phyloP scores from a whole-genome alignment of 1,140 invertebrate genomes.

The Macrocentrus cingulum region DNA sequence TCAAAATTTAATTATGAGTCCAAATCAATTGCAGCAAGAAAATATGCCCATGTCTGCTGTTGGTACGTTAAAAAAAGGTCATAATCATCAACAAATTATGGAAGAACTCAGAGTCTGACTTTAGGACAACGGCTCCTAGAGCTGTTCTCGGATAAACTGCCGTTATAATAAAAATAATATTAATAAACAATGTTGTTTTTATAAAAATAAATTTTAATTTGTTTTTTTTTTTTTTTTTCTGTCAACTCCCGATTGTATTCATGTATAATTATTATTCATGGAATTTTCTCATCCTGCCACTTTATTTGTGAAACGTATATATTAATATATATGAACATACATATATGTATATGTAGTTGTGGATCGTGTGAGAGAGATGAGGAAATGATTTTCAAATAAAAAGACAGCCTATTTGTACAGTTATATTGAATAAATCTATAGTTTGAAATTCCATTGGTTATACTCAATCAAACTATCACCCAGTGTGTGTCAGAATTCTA shows the following conservation, averaged over 20 bases:
- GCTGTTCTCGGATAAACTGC: conserved; percentile 30
- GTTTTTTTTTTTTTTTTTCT: background rate
- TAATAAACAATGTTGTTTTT: too few species aligned
- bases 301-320: conserved; percentile 19
- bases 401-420: conserved; percentile 9
- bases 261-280: conserved; percentile 13
- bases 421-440: background rate
- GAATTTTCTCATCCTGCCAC: conserved; percentile 23
- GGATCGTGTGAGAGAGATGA: background rate
- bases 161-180: too few species aligned
- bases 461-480: background rate
- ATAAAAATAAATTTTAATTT: conserved; percentile 16
- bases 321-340: conserved; percentile 3
- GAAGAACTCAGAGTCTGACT: conserved; percentile 80
- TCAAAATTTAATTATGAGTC: conserved; percentile 55
- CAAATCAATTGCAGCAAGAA: conserved; percentile 65
- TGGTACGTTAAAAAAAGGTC: conserved; percentile 67
- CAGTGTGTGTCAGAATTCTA: background rate
- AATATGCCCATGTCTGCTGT: conserved; percentile 63
- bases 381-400: background rate
- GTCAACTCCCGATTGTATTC: conserved; percentile 5
- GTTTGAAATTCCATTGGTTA: background rate
- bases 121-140: conserved; percentile 32
- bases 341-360: conserved; percentile 13
- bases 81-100: conserved; percentile 63